Base-by-base conservation (phyloP, 2,113 vertebrate genomes). In the Chaetodon trifascialis region DNA sequence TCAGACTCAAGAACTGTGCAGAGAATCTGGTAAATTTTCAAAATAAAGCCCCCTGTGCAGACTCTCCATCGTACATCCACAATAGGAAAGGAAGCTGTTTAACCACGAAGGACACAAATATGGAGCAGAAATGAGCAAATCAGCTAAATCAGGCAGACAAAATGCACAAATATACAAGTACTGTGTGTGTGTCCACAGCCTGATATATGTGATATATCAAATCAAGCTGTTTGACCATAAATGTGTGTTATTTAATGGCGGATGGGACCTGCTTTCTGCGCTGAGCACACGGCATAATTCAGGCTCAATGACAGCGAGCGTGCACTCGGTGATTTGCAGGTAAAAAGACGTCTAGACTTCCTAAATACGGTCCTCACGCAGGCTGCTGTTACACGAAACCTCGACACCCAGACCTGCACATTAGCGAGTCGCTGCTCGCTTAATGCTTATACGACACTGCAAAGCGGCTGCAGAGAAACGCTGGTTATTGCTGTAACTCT, bases 271-370 rank as follows among this genome's bases (percentile, higher is more conserved):
- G 79, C 66, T 74, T 54, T 38, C n/a, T 7, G 23, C 44, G 19
- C 7, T n/a, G 46, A 51, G 4, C 17, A 46, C 66, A 38, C 5
- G 30, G 6, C 16, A 9, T 55, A 9, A 21, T 14, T 40, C n/a
- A 2, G 54, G 25, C 4, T 14, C 4, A 47, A n/a, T 54, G 21
- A 16, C 58, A 4, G 38, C 25, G 17, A 55, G 16, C 34, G 9
- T n/a, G 79, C 19, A 85, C 79, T 75, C 63, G 44, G 16, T 72
- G 62, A 42, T 71, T 59, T 66, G 44, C 65, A 66, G 52, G 58
- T 70, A 49, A 62, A 70, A 73, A 23, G 5, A 14, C 5, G 80
- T 88, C 76, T 83, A 85, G 76, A 86, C 83, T 0, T 52, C 46
- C 4, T 85, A 85, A 88, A 62, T 72, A 52, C 11, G 54, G 79